Evolutionary conservation across 1,140 invertebrate species (phyloP), one percentile per base, ranked within the genome.

Genomic region (Anoplophora glabripennis): DNA sequence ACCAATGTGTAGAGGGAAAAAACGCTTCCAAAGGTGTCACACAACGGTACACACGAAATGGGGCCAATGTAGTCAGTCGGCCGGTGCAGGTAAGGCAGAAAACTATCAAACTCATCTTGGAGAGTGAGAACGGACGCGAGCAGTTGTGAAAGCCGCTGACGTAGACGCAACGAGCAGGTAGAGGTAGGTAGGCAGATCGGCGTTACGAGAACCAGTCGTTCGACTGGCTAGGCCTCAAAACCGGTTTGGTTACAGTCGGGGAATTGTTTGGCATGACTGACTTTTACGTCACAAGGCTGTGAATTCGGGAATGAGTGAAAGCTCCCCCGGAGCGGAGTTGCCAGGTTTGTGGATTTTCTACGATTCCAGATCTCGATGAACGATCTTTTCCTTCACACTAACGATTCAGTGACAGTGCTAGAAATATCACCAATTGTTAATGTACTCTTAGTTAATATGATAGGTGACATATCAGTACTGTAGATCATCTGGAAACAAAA

Each of bases 1-100:
- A 5, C 21, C 21, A 5, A 5, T 28, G 21, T 5, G 21, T 28
- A 28, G 21, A 28, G 5, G 21, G 21, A 28, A 28, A 28, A 56
- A 47, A 52, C 41, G n/a, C 17, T 49, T 21, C 36, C 28, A 36
- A 44, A 49, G 53, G 58, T 64, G 55, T 55, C 63, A 56, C 55
- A 55, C 54, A 66, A 66, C 65, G 65, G 65, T 66, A 66, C 40
- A 53, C 59, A 53, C 21, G 48, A 64, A 66, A 66, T 61, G 65
- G 65, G 65, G 65, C 65, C 65, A 66, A 59, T n/a, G 47, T 49
- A 49, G 47, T 14, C 44, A 46, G 17, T 46, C 21, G 49, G 56
- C 46, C 56, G 56, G 45, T 46, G 38, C 12, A 53, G 48, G 57
- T 48, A 47, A 59, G 47, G 38, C 51, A 59, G 52, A 47, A 59